Conservation (phyloP, 2,888 invertebrate species). For the Bellardia pandia region DNA sequence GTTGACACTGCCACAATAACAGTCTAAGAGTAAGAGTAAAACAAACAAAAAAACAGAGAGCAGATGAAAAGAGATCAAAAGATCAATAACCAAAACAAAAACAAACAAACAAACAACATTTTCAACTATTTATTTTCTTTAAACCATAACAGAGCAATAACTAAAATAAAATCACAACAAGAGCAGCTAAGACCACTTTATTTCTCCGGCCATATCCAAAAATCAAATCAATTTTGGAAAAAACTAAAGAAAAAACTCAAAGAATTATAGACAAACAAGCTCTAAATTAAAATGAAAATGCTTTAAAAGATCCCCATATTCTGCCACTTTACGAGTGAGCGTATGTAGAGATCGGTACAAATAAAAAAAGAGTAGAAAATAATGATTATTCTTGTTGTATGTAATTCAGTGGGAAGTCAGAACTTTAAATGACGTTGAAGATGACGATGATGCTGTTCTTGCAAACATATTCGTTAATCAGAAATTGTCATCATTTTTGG, state of each 20-base stretch:
- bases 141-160: slow-evolving; percentile 11
- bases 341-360: not conserved
- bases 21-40: slow-evolving; percentile 35
- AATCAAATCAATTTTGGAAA: slow-evolving; percentile 68
- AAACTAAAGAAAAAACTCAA: slow-evolving; percentile 29
- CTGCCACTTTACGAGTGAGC: not conserved
- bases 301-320: slow-evolving; percentile 25
- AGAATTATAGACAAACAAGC: slow-evolving; percentile 71
- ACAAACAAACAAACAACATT: slow-evolving; percentile 40
- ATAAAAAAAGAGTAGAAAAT: slow-evolving; percentile 46
- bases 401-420: slow-evolving; percentile 62
- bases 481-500: slow-evolving; percentile 71
- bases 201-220: slow-evolving; percentile 53
- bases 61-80: slow-evolving; percentile 56
- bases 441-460: slow-evolving; percentile 56
- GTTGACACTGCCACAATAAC: slow-evolving; percentile 59
- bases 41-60: slow-evolving; percentile 12
- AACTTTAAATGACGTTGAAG: slow-evolving; percentile 27
- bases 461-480: slow-evolving; percentile 69
- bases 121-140: slow-evolving; percentile 39
- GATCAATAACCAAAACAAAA: slow-evolving; percentile 59
- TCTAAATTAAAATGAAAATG: slow-evolving; percentile 73
- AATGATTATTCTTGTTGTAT: slow-evolving; percentile 73
- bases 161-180: not conserved
- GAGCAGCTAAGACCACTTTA: slow-evolving; percentile 40